Base-by-base conservation (phyloP, 2,888 invertebrate genomes). In the Caenorhabditis parvicauda region DNA sequence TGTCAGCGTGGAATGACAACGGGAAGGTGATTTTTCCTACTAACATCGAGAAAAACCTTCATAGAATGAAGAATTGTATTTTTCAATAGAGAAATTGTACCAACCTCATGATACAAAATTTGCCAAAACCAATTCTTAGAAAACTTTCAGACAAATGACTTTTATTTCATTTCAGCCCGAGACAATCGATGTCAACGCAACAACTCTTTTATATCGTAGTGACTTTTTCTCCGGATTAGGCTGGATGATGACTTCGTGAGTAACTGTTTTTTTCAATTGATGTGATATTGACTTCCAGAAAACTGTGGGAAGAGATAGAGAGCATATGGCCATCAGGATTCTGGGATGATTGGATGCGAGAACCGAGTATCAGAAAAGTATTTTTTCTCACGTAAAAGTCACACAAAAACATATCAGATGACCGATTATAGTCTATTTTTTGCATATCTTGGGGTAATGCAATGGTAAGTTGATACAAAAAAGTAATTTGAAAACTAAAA, bases 1-100 rank as follows among this genome's bases (percentile, higher is more conserved):
- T 96, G 66, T 96, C 95, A 7, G 98, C 98, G 0, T 98, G 96
- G 96, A 98, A 98, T 82, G 98, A 99, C 83, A 98, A 98, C 82
- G 98, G 98, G 21, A 95, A 94, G 84, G 86, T 62, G 24, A 25
- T n/a, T 32, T 19, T n/a, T n/a, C n/a, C n/a, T n/a, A n/a, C n/a
- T n/a, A n/a, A n/a, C n/a, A n/a, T n/a, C n/a, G n/a, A n/a, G n/a
- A n/a, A n/a, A n/a, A n/a, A n/a, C n/a, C n/a, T n/a, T n/a, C n/a
- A n/a, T n/a, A n/a, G n/a, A n/a, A n/a, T n/a, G n/a, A n/a, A n/a
- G n/a, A n/a, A n/a, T n/a, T n/a, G n/a, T n/a, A n/a, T n/a, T n/a
- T n/a, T n/a, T n/a, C n/a, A n/a, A n/a, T n/a, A n/a, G n/a, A n/a
- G n/a, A n/a, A n/a, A n/a, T n/a, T n/a, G n/a, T n/a, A n/a, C n/a